Base-by-base conservation (phyloP, 2,797 vertebrate species). In the Smutsia gigantea region DNA sequence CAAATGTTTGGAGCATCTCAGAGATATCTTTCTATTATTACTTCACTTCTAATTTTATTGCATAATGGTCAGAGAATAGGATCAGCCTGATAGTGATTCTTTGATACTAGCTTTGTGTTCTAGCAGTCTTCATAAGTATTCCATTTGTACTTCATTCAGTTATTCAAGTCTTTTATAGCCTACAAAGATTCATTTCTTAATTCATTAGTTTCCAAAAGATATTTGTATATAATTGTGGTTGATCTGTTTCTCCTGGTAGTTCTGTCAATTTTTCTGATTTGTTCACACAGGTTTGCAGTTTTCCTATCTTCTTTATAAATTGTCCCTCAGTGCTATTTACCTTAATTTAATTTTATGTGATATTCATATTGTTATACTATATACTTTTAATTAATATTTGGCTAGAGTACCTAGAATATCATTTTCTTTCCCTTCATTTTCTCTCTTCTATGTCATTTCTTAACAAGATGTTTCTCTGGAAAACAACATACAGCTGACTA, bases 331-430 rank as follows among this genome's bases (percentile, higher is more conserved):
- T 85, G 34, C 23, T 81, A 53, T 55, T n/a, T 94, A 37, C 34
- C 61, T 87, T 92, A 93, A 71, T 64, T 93, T 39, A 93, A 81
- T 81, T 64, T 90, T 75, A 85, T 68, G 61, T 71, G 46, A 64
- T 78, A 90, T 31, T 82, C 69, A 68, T 42, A 93, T 25, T 92
- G 46, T 39, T 72, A 81, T 29, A 42, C 9, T 49, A 57, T 23
- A 82, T 81, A 88, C 23, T 84, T 61, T 64, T 57, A 49, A 77
- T 57, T 92, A 82, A 64, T 51, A 90, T 77, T 95, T 82, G 14
- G 14, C 57, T 53, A n/a, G 10, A 25, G 31, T 37, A 87, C 5
- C 78, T 42, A 51, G 13, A 63, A 15, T 46, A 83, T 75, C 6
- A 75, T 75, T 92, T 90, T 61, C 23, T 92, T 8, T 55, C 37